Conservation (phyloP, 2,888 invertebrate genomes). For the Aspidiotus rigidus region DNA sequence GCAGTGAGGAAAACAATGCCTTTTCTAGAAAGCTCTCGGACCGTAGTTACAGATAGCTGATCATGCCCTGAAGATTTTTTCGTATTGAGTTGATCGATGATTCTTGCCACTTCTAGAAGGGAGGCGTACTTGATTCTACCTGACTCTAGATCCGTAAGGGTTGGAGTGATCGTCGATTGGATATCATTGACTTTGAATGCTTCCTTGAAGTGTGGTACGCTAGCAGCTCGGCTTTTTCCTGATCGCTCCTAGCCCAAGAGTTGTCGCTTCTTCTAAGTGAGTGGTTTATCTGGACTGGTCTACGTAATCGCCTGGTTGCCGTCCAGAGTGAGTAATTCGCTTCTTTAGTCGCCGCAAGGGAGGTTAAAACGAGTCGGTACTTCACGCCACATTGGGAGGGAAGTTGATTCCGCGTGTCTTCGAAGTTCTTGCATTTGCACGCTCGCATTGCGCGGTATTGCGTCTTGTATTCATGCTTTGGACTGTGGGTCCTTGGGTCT, state of each 20-base stretch:
- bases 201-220: not conserved
- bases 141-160: not conserved
- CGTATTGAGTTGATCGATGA: not conserved
- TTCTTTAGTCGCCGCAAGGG: conserved; percentile 4
- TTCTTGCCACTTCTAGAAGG: not conserved
- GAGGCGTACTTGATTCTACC: conserved; percentile 3
- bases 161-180: not conserved
- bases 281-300: not conserved
- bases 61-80: conserved; percentile 11
- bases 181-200: not conserved
- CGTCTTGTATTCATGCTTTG: too few species aligned
- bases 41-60: not conserved
- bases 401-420: too few species aligned
- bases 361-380: too few species aligned
- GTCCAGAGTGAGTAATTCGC: conserved; percentile 7
- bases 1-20: not conserved
- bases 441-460: too few species aligned
- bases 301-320: conserved; percentile 5
- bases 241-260: conserved; percentile 6
- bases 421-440: too few species aligned
- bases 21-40: conserved; percentile 5
- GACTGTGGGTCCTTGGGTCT: too few species aligned
- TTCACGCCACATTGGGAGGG: too few species aligned
- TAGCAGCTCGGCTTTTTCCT: not conserved
- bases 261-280: not conserved